These are phyloP conservation scores for Eupithecia centaureata DNA, from an alignment of 2,888 invertebrate genomes.

Conservation along the genomic window DNA sequence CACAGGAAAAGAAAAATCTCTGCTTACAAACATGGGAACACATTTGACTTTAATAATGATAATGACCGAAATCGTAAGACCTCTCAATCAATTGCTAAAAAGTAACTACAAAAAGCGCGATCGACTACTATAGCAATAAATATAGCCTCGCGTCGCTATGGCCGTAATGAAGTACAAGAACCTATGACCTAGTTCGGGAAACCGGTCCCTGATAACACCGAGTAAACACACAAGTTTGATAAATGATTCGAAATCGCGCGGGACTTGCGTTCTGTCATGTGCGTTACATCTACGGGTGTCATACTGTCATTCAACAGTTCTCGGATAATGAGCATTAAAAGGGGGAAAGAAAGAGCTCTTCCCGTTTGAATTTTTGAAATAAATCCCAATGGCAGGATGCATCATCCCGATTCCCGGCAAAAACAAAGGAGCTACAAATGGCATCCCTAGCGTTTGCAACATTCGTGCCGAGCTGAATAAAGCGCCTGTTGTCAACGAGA, in stretches of 20 bases:
- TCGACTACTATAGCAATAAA: constrained; percentile 48
- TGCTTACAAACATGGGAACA: background rate
- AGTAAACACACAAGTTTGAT: constrained; percentile 60
- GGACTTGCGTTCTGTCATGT: constrained; percentile 44
- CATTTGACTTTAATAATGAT: constrained; percentile 36
- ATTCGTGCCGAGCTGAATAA: constrained; percentile 36
- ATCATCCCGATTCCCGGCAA: constrained; percentile 2
- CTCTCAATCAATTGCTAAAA: constrained; percentile 47
- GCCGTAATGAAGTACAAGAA: constrained; percentile 50
- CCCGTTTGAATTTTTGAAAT: constrained; percentile 22
- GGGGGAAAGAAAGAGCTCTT: constrained; percentile 22
- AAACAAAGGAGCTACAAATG: constrained; percentile 29
- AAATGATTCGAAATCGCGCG: constrained; percentile 62
- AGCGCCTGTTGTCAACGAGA: constrained; percentile 41
- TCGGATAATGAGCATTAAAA: constrained; percentile 32
- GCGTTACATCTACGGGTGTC: constrained; percentile 4
- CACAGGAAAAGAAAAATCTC: no score
- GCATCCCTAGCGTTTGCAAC: constrained; percentile 25
- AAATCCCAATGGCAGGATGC: constrained; percentile 19
- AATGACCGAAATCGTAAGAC: constrained; percentile 45
- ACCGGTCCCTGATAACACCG: constrained; percentile 55
- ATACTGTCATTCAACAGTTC: constrained; percentile 27
- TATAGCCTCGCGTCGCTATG: constrained; percentile 47
- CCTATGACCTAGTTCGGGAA: constrained; percentile 54
- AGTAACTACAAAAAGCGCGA: constrained; percentile 38